These are phyloP conservation scores for Macropus fuliginosus DNA, from an alignment of 2,797 vertebrate species.

Conservation along the genomic window DNA sequence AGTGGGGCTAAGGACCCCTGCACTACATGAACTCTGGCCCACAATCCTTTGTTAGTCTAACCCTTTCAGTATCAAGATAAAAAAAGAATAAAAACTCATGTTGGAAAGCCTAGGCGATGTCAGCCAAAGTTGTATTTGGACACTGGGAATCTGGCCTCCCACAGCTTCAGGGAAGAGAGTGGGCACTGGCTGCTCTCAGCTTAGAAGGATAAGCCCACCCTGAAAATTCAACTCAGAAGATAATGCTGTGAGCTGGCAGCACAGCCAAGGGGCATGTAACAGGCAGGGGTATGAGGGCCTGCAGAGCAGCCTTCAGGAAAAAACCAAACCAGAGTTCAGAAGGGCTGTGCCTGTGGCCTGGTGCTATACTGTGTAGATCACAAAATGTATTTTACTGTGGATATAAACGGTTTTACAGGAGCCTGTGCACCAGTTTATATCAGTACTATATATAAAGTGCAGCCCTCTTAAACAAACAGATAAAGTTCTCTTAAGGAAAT, in stretches of 20 bases:
- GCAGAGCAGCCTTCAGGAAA: constrained; percentile 14
- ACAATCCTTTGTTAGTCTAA: background rate
- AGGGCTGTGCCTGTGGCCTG: constrained; percentile 63
- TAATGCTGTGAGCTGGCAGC: background rate
- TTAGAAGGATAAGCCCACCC: background rate
- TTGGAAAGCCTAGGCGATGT: background rate
- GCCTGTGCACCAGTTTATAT: constrained; percentile 80
- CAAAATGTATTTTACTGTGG: constrained; percentile 82
- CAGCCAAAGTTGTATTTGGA: constrained; percentile 5
- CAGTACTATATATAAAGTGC: constrained; percentile 79
- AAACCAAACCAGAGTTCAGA: constrained; percentile 60
- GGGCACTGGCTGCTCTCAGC: background rate
- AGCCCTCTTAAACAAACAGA: constrained; percentile 74
- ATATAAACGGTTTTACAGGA: constrained; percentile 82
- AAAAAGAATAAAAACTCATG: constrained; percentile 21
- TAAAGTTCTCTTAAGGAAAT: constrained; percentile 76
- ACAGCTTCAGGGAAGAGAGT: background rate
- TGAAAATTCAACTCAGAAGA: background rate
- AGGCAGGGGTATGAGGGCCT: constrained; percentile 19
- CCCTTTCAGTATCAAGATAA: background rate
- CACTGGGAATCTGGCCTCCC: background rate
- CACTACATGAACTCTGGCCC: background rate
- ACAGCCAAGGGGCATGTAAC: background rate
- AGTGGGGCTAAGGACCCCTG: background rate
- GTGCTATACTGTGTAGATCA: constrained; percentile 74